These are phyloP conservation scores for Nephrotoma guestfalica DNA, from an alignment of 2,888 invertebrate genomes.

Conservation along the genomic window DNA sequence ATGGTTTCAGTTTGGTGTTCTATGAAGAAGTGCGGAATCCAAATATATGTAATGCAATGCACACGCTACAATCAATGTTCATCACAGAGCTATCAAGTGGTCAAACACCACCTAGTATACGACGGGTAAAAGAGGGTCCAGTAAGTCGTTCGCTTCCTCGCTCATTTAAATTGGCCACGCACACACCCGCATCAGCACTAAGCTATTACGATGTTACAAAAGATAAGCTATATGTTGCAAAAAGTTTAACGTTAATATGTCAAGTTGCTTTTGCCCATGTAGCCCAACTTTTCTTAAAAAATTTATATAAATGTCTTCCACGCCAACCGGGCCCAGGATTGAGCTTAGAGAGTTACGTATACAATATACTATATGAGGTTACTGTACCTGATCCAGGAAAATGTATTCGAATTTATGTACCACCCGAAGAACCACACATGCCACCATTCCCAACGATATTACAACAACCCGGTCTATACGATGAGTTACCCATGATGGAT, in stretches of 20 bases:
- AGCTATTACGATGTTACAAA: slow-evolving; percentile 86
- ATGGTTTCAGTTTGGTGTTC: slow-evolving; percentile 90
- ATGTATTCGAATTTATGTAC: slow-evolving; percentile 63
- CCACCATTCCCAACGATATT: slow-evolving; percentile 50
- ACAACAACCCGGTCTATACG: slow-evolving; percentile 58
- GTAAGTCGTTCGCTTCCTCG: slow-evolving; percentile 76
- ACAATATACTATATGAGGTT: slow-evolving; percentile 89
- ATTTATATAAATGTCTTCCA: slow-evolving; percentile 75
- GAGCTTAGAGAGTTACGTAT: slow-evolving; percentile 86
- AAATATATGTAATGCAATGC: slow-evolving; percentile 91
- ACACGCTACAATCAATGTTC: slow-evolving; percentile 88
- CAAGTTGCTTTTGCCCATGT: slow-evolving; percentile 83
- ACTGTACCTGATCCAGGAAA: slow-evolving; percentile 80
- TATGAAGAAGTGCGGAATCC: slow-evolving; percentile 90
- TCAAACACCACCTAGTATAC: slow-evolving; percentile 46
- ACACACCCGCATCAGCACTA: slow-evolving; percentile 59
- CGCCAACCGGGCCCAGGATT: slow-evolving; percentile 60
- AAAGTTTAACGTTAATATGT: slow-evolving; percentile 85
- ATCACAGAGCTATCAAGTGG: slow-evolving; percentile 79
- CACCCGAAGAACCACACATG: slow-evolving; percentile 53
- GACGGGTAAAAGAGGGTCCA: slow-evolving; percentile 47
- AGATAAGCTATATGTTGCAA: slow-evolving; percentile 89
- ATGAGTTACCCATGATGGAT: slow-evolving; percentile 89
- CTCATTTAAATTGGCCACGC: slow-evolving; percentile 73
- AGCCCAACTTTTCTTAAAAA: slow-evolving; percentile 71